Conservation (phyloP, 1,140 invertebrate genomes). For the Drosophila kurseongensis region DNA sequence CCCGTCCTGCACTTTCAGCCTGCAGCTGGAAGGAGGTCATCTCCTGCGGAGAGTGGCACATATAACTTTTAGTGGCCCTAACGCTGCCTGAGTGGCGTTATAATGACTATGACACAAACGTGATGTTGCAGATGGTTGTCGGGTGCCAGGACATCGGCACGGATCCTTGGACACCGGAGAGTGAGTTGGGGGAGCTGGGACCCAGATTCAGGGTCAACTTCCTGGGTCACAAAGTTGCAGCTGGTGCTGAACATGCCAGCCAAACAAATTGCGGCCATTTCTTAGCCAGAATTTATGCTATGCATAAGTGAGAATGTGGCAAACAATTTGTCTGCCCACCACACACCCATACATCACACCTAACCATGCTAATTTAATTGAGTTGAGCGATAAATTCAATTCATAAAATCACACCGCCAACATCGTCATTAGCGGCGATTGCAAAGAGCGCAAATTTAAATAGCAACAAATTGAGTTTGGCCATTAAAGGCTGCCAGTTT, state of each 20-base stretch:
- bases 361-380: slow-evolving; percentile 32
- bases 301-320: slow-evolving; percentile 30
- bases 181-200: neutral
- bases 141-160: slow-evolving; percentile 8
- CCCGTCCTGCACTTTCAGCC: slow-evolving; percentile 8
- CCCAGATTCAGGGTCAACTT: slow-evolving; percentile 15
- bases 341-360: slow-evolving; percentile 8
- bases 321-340: slow-evolving; percentile 17
- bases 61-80: slow-evolving; percentile 61
- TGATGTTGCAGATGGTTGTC: slow-evolving; percentile 47
- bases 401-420: slow-evolving; percentile 20
- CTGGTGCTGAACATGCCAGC: slow-evolving; percentile 4
- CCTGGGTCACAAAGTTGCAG: slow-evolving; percentile 12
- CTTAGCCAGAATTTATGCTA: slow-evolving; percentile 34
- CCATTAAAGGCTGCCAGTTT: neutral
- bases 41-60: slow-evolving; percentile 26
- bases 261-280: slow-evolving; percentile 36
- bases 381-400: slow-evolving; percentile 50
- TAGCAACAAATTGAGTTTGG: slow-evolving; percentile 27
- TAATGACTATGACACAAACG: slow-evolving; percentile 67
- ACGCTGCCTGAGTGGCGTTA: slow-evolving; percentile 33
- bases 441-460: slow-evolving; percentile 29
- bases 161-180: slow-evolving; percentile 6
- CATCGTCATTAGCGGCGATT: slow-evolving; percentile 25
- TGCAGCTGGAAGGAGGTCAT: slow-evolving; percentile 51